A percentile compares a stretch with the other conserved stretches of the same genome.
These are phyloP conservation scores for Lutjanus argentimaculatus DNA, from an alignment of 2,797 vertebrate species.

Conservation along the genomic window DNA sequence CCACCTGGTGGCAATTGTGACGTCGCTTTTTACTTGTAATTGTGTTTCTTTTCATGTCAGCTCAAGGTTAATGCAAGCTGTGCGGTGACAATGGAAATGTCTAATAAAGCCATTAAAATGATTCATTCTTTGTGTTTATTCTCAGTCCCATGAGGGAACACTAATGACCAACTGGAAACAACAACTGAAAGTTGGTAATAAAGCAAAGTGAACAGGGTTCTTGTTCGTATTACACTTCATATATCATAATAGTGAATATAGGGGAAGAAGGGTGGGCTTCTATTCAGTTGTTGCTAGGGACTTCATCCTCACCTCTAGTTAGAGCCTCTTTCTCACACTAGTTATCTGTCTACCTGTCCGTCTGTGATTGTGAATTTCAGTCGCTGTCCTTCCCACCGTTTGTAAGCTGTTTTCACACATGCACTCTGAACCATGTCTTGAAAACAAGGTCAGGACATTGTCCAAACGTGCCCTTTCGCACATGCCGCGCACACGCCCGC, in stretches of 20 bases:
- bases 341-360: neutral
- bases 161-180: constrained; percentile 6
- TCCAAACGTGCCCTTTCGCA: no score
- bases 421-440: no score
- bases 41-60: constrained; percentile 49
- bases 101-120: constrained; percentile 53
- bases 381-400: neutral
- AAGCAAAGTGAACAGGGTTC: neutral
- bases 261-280: no score
- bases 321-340: constrained; percentile 13
- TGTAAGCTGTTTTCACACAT: no score
- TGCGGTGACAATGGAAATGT: constrained; percentile 45
- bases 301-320: constrained; percentile 56
- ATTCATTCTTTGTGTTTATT: constrained; percentile 34
- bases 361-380: constrained; percentile 3
- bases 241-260: neutral
- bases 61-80: constrained; percentile 59
- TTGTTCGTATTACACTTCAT: constrained; percentile 9
- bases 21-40: constrained; percentile 41
- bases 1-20: constrained; percentile 63
- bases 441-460: no score
- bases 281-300: constrained; percentile 70
- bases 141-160: constrained; percentile 6
- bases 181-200: constrained; percentile 7
- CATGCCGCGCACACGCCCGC: no score